Evolutionary conservation across 2,888 invertebrate genomes (phyloP), one percentile per base, ranked within the genome.

Genomic region (Tyria jacobaeae): DNA sequence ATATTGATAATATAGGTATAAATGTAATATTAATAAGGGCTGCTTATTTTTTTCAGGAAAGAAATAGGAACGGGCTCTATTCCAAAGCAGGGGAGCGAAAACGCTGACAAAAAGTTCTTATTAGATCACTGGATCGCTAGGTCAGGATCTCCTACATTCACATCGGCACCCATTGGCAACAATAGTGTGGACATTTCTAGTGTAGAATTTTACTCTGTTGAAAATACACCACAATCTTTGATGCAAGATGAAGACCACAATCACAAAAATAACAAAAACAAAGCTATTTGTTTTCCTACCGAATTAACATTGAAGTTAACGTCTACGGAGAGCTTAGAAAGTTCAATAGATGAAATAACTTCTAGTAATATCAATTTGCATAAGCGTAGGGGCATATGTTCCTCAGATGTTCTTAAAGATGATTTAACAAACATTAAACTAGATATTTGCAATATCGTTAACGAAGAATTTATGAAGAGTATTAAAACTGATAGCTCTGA

Each of bases 301-400:
- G 94, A 94, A 71, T 79, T 94, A 14, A 91, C 88, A 14, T 75
- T 94, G 51, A 94, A 94, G 75, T 80, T 94, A 65, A 87, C 90
- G 25, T 86, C 90, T 53, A 84, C 90, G 70, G 89, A 90, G 60
- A 90, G 86, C 70, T 76, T 91, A 67, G 94, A 92, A 79, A 92
- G 92, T 66, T 92, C 93, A 9, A 90, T 93, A 59, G 92, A 93
- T 70, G 91, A 92, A 83, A 89, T 94, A 49, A 92, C 92, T 25
- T 83, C 90, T 1, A 88, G 86, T 64, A 92, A 87, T 67, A 73
- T 94, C 47, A 92, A 91, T 68, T 84, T 92, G 49, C 94, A 94
- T 75, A 95, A 95, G 82, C 90, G 95, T 3, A 87, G 95, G 59
- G 95, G 94, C 9, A 95, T 95, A 73, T 95, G 94, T 79, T 94